These are phyloP conservation scores for Coregonus clupeaformis DNA, from an alignment of 2,113 vertebrate genomes.

Conservation along the genomic window DNA sequence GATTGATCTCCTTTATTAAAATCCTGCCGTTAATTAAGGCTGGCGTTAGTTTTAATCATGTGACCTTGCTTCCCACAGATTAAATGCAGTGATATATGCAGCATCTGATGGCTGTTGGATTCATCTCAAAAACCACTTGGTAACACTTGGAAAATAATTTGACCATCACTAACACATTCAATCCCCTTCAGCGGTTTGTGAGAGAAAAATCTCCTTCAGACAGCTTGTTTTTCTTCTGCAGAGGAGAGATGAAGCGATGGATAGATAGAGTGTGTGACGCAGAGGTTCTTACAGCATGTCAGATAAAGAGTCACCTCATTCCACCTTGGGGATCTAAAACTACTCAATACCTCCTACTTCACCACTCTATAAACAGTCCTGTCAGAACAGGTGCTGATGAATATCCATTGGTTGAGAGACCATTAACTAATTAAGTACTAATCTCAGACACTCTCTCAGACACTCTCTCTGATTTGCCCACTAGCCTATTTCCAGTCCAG, in stretches of 20 bases:
- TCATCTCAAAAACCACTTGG: too few species aligned
- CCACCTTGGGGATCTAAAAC: background rate
- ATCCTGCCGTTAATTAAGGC: background rate
- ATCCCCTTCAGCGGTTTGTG: background rate
- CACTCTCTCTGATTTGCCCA: background rate
- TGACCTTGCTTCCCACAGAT: background rate
- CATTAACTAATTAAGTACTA: background rate
- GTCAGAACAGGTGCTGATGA: background rate
- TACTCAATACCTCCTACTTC: background rate
- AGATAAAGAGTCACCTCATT: background rate
- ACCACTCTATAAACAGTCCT: background rate
- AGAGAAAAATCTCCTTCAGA: background rate
- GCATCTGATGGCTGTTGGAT: too few species aligned
- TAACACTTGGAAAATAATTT: too few species aligned
- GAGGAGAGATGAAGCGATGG: background rate
- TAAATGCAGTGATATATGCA: background rate
- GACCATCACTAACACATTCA: background rate
- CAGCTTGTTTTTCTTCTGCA: background rate
- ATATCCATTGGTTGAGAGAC: background rate
- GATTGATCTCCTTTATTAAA: background rate
- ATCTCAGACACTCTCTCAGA: background rate
- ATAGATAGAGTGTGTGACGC: background rate
- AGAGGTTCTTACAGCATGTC: background rate
- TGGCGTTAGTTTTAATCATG: background rate
- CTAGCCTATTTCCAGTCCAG: too few species aligned